Base-by-base conservation (phyloP, 2,113 vertebrate species). In the Corythornis madagascariensis region DNA sequence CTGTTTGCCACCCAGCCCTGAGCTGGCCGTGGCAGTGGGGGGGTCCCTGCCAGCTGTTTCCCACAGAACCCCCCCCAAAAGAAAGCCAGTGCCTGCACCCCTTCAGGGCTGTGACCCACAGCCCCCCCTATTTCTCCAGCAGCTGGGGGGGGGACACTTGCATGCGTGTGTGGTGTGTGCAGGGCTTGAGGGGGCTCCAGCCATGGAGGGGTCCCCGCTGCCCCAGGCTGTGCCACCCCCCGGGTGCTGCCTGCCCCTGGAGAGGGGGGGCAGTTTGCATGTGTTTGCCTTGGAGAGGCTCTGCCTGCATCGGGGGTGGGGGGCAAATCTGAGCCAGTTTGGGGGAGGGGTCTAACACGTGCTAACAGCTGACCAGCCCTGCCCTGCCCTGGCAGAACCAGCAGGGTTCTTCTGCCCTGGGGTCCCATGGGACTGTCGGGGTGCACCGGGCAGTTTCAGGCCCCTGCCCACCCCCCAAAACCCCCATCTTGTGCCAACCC, bases 301-400 rank as follows among this genome's bases (percentile, higher is more conserved):
- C n/a, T 84, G 82, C 53, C 42, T 80, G 82, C 71, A 63, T 24
- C 31, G 33, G 9, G 35, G 21, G 22, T 13, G n/a, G 38, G 38
- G 38, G 38, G 38, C 38, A 38, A 38, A 38, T 38, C 38, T 38
- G 38, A 38, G 38, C 38, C 38, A 45, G 43, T 45, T 45, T 57
- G 21, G 22, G 40, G 31, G 26, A 26, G 53, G 45, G n/a, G 40
- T 59, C 87, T 71, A 77, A 89, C 63, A 50, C 42, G 7, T 65
- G 66, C 80, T 90, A 66, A 45, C 31, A 86, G 88, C 91, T 81
- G 77, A 87, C 89, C 93, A 93, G 95, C 88, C 71, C 59, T 38
- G 64, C 57, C 59, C 88, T 59, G 81, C 53, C 91, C 52, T 4
- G 47, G 61, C 63, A 42, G 75, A 31, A 29, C 77, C 64, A 21